phyloP scores from a whole-genome alignment of 2,888 invertebrate species.

The Calephelis perditalis region DNA sequence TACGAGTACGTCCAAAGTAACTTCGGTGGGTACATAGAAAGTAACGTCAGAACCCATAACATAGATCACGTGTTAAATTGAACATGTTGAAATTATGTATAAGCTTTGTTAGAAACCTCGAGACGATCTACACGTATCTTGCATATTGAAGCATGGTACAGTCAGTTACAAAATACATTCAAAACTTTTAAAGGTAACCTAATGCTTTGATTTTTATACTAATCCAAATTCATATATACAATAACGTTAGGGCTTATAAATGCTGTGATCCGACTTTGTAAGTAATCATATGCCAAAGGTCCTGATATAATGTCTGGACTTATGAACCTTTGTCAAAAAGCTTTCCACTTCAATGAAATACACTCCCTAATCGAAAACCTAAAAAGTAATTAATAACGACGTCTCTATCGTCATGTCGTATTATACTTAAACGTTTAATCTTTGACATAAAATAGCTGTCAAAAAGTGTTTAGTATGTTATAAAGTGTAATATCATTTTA shows the following conservation, averaged over 20 bases:
- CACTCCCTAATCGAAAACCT: too few species aligned
- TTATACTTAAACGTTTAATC: constrained; percentile 3
- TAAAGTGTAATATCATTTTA: constrained; percentile 8
- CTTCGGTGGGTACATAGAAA: neutral
- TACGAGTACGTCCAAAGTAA: neutral
- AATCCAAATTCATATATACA: too few species aligned
- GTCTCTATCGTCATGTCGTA: too few species aligned
- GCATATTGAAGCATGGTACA: neutral
- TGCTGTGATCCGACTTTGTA: too few species aligned
- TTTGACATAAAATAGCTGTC: constrained; percentile 2
- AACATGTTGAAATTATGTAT: constrained; percentile 5
- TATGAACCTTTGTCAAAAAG: too few species aligned
- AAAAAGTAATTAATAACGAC: too few species aligned
- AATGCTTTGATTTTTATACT: too few species aligned
- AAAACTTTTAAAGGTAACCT: too few species aligned
- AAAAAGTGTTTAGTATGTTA: constrained; percentile 11
- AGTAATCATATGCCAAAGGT: too few species aligned
- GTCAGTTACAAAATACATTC: neutral
- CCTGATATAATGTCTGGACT: too few species aligned
- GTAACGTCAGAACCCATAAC: neutral
- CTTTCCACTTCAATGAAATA: too few species aligned
- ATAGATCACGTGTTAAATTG: constrained; percentile 1
- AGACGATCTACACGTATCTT: neutral
- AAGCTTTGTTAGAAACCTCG: neutral
- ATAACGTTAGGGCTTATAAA: too few species aligned